Evolutionary conservation across 2,797 vertebrate species (phyloP).

Genomic region (Lutjanus campechanus): DNA sequence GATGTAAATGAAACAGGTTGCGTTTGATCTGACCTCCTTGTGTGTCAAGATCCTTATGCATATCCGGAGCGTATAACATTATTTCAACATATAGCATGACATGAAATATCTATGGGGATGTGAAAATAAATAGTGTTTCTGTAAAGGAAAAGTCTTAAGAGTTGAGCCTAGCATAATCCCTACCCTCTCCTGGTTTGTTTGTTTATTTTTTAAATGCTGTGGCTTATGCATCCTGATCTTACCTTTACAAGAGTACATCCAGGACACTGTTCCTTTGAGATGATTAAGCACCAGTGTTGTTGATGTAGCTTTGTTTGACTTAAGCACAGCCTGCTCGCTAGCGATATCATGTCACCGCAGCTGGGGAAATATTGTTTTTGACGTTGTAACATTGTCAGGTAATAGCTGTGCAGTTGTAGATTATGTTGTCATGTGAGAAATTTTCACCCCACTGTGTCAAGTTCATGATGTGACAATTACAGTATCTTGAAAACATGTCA

Average conservation of each 20-base stretch:
- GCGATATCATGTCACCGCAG: not conserved
- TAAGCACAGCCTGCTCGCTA: not conserved
- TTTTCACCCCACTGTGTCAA: not conserved
- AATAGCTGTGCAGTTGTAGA: not conserved
- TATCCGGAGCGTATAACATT: not conserved
- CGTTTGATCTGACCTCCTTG: not conserved
- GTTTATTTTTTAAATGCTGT: slow-evolving; percentile 13
- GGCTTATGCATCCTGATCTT: slow-evolving; percentile 7
- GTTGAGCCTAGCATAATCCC: slow-evolving; percentile 1
- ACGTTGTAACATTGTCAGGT: not conserved
- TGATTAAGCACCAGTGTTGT: not conserved
- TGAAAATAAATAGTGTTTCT: not conserved
- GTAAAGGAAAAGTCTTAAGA: not conserved
- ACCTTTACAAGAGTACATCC: slow-evolving; percentile 6
- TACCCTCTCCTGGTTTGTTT: not conserved
- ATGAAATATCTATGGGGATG: not conserved
- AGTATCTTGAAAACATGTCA: not conserved
- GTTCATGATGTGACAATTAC: not conserved
- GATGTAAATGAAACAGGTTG: not conserved
- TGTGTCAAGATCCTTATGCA: not conserved
- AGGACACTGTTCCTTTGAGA: not conserved
- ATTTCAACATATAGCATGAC: not conserved
- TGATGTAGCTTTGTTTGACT: slow-evolving; percentile 10
- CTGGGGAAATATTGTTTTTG: not conserved
- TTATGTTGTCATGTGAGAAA: not conserved